Conservation (phyloP, 1,140 invertebrate genomes). For the Drosophila tristis region DNA sequence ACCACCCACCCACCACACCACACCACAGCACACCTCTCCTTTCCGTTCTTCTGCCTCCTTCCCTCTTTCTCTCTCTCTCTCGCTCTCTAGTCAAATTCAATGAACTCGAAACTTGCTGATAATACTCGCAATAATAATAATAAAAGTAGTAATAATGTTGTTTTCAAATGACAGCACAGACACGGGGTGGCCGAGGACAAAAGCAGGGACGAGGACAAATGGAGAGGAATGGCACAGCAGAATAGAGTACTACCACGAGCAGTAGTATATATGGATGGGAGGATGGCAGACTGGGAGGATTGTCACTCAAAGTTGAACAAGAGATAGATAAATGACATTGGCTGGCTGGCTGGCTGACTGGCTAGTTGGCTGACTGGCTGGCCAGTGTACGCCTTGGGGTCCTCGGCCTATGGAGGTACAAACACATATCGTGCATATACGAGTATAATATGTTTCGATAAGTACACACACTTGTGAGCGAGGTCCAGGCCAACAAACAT, state of each 20-base stretch:
- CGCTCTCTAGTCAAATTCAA: slow-evolving; percentile 66
- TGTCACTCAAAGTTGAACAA: slow-evolving; percentile 43
- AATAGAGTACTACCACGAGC: too few relatives aligned
- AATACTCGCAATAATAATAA: slow-evolving; percentile 77
- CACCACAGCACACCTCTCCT: background rate
- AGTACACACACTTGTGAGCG: slow-evolving; percentile 3
- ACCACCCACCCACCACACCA: background rate
- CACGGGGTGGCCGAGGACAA: slow-evolving; percentile 12
- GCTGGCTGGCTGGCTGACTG: background rate
- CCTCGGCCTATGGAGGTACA: background rate
- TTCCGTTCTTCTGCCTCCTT: background rate
- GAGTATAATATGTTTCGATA: slow-evolving; percentile 11
- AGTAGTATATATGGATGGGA: too few relatives aligned
- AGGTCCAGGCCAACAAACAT: slow-evolving; percentile 35
- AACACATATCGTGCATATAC: background rate
- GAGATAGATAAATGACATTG: slow-evolving; percentile 41
- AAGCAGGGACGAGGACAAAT: slow-evolving; percentile 2
- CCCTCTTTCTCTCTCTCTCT: background rate
- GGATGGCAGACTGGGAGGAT: slow-evolving; percentile 6
- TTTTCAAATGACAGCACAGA: slow-evolving; percentile 69
- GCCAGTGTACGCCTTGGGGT: background rate
- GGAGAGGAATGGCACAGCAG: background rate
- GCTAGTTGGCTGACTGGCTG: too few relatives aligned
- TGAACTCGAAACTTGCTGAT: slow-evolving; percentile 81
- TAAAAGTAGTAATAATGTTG: slow-evolving; percentile 78